These are phyloP conservation scores for Lasiurus cinereus DNA, from an alignment of 2,113 vertebrate species.

Conservation along the genomic window DNA sequence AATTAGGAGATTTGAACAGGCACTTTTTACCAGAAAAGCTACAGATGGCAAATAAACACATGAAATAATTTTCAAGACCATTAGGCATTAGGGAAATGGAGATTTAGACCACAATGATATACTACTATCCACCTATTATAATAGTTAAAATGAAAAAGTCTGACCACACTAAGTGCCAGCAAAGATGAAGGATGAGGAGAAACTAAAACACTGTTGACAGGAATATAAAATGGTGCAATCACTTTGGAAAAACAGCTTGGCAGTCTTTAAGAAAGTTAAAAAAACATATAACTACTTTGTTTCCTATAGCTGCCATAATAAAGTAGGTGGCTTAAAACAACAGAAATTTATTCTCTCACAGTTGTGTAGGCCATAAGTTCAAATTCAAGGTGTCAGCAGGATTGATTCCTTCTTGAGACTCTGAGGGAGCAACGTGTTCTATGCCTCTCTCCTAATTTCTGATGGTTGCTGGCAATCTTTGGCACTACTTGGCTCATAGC, in stretches of 20 bases:
- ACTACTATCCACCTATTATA: neutral
- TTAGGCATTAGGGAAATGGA: neutral
- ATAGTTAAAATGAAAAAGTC: neutral
- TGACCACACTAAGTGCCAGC: neutral
- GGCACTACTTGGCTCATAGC: neutral
- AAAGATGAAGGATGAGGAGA: neutral
- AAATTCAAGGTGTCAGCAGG: neutral
- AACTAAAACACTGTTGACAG: neutral
- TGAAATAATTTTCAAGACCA: neutral
- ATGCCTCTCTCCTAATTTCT: neutral
- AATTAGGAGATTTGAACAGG: neutral
- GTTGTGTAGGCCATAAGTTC: neutral
- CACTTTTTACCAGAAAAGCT: neutral
- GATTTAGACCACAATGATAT: neutral
- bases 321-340: neutral
- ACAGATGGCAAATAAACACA: neutral
- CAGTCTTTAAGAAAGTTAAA: neutral
- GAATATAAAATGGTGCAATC: neutral
- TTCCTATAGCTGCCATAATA: neutral
- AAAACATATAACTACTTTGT: neutral
- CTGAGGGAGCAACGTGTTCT: neutral
- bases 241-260: neutral
- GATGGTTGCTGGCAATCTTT: neutral
- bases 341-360: neutral
- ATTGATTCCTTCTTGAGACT: neutral